These are phyloP conservation scores for Eilema depressum DNA, from an alignment of 2,888 invertebrate species.

Conservation along the genomic window DNA sequence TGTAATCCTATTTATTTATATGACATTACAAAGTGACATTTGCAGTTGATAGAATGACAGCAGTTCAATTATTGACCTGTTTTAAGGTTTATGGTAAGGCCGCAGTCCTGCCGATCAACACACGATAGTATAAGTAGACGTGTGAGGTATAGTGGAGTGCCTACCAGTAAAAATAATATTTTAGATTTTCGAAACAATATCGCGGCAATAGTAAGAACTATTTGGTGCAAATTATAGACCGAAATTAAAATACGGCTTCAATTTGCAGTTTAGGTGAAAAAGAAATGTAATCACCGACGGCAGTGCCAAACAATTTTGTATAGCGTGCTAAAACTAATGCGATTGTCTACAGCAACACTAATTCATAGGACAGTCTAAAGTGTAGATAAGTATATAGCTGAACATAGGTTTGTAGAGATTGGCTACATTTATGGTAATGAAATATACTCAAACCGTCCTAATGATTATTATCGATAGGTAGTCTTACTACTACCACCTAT, in stretches of 20 bases:
- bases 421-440: neutral
- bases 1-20: too few relatives aligned
- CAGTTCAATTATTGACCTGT: too few relatives aligned
- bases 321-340: slow-evolving; percentile 46
- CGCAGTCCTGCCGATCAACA: too few relatives aligned
- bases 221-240: slow-evolving; percentile 22
- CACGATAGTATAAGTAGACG: too few relatives aligned
- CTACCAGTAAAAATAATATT: neutral
- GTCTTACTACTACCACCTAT: too few relatives aligned
- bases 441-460: neutral
- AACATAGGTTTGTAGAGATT: neutral
- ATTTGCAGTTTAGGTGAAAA: slow-evolving; percentile 19
- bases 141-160: too few relatives aligned
- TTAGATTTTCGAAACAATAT: neutral
- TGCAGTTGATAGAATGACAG: too few relatives aligned
- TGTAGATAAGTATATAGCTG: slow-evolving; percentile 5
- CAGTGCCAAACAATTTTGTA: slow-evolving; percentile 51
- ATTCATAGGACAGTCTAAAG: slow-evolving; percentile 22
- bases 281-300: slow-evolving; percentile 16
- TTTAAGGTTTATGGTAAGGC: too few relatives aligned
- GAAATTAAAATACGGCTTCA: slow-evolving; percentile 36
- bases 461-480: too few relatives aligned
- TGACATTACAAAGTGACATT: too few relatives aligned
- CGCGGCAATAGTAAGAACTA: slow-evolving; percentile 12
- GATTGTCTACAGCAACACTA: slow-evolving; percentile 21